These are phyloP conservation scores for Yponomeuta malinellus DNA, from an alignment of 2,888 invertebrate genomes.

Conservation along the genomic window DNA sequence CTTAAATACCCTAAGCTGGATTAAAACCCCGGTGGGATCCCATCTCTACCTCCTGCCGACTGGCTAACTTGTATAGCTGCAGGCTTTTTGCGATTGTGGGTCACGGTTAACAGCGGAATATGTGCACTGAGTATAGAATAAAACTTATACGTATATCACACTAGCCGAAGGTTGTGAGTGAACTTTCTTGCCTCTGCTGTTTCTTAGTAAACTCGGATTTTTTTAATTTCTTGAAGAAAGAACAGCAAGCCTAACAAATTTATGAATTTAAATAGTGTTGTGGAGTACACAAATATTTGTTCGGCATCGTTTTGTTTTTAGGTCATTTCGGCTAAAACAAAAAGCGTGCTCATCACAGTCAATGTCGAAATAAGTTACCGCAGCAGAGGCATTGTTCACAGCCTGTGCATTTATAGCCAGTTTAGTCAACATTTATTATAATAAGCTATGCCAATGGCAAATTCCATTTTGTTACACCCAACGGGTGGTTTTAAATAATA, in stretches of 20 bases:
- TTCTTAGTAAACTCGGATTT: background rate
- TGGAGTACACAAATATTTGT: background rate
- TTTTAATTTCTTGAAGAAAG: background rate
- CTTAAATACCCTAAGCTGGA: no score
- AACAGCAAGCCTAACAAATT: background rate
- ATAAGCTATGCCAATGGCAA: background rate
- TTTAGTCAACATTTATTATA: background rate
- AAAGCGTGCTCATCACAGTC: conserved; percentile 12
- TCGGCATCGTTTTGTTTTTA: background rate
- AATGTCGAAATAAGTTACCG: conserved; percentile 9
- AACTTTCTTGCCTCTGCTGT: background rate
- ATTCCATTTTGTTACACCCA: background rate
- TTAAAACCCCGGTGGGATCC: no score
- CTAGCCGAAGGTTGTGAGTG: background rate
- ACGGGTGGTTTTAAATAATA: background rate
- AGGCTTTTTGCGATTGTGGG: conserved; percentile 29
- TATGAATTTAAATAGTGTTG: background rate
- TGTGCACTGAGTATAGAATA: background rate
- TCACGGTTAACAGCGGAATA: conserved; percentile 29
- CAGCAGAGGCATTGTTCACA: conserved; percentile 9
- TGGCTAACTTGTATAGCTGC: conserved; percentile 17
- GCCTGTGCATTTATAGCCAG: conserved; percentile 2
- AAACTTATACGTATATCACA: background rate
- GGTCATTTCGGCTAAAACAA: conserved; percentile 14
- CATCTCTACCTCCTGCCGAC: conserved; percentile 18